Base-by-base conservation (phyloP, 2,113 vertebrate species). In the Callopanchax toddi region DNA sequence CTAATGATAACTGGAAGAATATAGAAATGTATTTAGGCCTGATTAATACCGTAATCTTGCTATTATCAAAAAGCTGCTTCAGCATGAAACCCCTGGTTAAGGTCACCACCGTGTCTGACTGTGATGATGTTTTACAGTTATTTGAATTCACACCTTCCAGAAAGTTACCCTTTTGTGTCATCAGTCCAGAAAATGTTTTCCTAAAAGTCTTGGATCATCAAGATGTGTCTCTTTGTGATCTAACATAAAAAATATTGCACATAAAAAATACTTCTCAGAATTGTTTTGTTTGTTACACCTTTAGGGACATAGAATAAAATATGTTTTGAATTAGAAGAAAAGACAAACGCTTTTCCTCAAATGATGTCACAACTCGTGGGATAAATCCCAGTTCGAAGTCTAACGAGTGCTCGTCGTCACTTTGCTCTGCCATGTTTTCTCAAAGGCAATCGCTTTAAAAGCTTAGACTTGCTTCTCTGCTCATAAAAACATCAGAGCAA, bases 381-480 rank as follows among this genome's bases (percentile, higher is more conserved):
- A 63, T 65, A 72, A 74, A 60, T 78, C 64, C 50, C 26, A 32
- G 60, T 68, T 25, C 32, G 63, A 72, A 49, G 17, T 65, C 17
- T 25, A 65, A 75, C 66, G 61, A 51, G 29, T 26, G 55, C 57
- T 72, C 37, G 25, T 32, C 49, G 65, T 70, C 53, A 36, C 40
- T 40, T 46, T 55, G 55, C 67, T 65, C 42, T 17, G 25, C 64
- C 72, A 74, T 50, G 29, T 32, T 71, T 65, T 52, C 53, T 65
- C 68, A 52, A 34, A 71, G 50, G 49, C 63, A 79, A 78, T 75
- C 34, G 2, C 63, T 81, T 70, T 78, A 78, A 79, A 79, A 71
- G 79, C 65, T 79, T 72, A 74, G 70, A 26, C 61, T 70, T 53
- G 26, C 60, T 58, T 57, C 56, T 70, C 62, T 78, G 26, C 53